Evolutionary conservation across 2,888 invertebrate genomes (phyloP).

Genomic region (Drosophila meridiana): DNA sequence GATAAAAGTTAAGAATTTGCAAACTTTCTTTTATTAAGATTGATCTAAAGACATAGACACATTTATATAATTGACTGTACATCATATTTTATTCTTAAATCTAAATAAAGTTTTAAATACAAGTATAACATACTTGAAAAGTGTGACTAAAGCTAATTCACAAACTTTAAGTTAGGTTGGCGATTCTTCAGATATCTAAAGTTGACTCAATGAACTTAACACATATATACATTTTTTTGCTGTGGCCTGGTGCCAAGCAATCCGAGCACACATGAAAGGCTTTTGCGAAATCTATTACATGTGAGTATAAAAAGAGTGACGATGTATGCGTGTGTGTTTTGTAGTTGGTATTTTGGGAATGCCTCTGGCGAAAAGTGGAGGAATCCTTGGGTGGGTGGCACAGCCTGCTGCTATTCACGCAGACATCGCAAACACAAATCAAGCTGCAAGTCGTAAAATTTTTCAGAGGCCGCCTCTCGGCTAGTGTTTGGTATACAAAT

Average conservation of each 20-base stretch:
- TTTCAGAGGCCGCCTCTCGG: slow-evolving; percentile 13
- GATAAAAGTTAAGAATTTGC: too few relatives aligned
- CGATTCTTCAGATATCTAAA: background rate
- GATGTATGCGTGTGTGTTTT: slow-evolving; percentile 1
- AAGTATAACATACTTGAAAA: too few relatives aligned
- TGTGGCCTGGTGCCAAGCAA: slow-evolving; percentile 6
- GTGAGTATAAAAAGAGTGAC: slow-evolving; percentile 1
- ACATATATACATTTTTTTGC: background rate
- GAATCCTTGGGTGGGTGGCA: background rate
- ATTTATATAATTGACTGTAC: too few relatives aligned
- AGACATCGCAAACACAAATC: slow-evolving; percentile 40
- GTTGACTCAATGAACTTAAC: background rate
- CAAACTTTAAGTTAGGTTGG: background rate
- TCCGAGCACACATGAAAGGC: slow-evolving; percentile 9
- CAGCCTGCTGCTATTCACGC: slow-evolving; percentile 5
- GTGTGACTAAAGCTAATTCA: background rate
- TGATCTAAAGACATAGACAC: too few relatives aligned
- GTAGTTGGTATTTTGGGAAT: slow-evolving; percentile 16
- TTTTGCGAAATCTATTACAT: slow-evolving; percentile 22
- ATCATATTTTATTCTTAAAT: background rate
- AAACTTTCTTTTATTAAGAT: too few relatives aligned
- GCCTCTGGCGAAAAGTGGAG: background rate
- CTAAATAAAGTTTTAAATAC: background rate
- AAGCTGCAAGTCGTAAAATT: slow-evolving; percentile 32
- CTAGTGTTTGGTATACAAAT: slow-evolving; percentile 14